Evolutionary conservation across 2,113 vertebrate genomes (phyloP).

Genomic region (Cyprichromis sp.): DNA sequence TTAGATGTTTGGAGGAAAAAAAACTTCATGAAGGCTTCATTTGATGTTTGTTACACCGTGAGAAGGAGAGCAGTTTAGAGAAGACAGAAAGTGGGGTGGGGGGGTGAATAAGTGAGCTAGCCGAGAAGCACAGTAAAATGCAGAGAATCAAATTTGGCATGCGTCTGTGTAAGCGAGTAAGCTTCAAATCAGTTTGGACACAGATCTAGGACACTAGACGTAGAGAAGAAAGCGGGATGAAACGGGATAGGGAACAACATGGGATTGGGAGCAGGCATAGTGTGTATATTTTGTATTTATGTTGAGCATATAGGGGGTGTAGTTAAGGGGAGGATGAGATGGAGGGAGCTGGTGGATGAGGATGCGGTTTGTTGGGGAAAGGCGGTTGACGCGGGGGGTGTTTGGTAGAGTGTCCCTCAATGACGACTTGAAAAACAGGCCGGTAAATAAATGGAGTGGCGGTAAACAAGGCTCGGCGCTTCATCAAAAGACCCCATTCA

Average conservation of each 20-base stretch:
- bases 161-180: constrained; percentile 61
- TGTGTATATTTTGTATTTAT: constrained; percentile 32
- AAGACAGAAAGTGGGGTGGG: constrained; percentile 12
- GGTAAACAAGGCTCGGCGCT: constrained; percentile 63
- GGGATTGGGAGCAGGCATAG: constrained; percentile 29
- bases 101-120: background rate
- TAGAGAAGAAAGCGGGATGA: constrained; percentile 61
- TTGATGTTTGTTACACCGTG: constrained; percentile 48
- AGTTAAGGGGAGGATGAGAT: constrained; percentile 37
- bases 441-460: constrained; percentile 68
- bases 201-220: constrained; percentile 68
- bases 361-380: background rate
- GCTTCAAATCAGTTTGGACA: constrained; percentile 73
- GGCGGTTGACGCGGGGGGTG: background rate
- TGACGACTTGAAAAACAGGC: constrained; percentile 63
- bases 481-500: constrained; percentile 70
- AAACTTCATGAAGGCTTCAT: constrained; percentile 34
- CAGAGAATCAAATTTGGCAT: constrained; percentile 70
- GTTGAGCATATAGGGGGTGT: constrained; percentile 1
- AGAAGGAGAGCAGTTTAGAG: constrained; percentile 46
- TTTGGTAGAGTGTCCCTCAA: constrained; percentile 53
- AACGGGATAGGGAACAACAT: constrained; percentile 53
- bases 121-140: constrained; percentile 61
- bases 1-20: background rate
- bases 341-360: background rate